Evolutionary conservation across 2,888 invertebrate genomes (phyloP), one percentile per base, ranked within the genome.

Genomic region (Meliscaeva auricollis): DNA sequence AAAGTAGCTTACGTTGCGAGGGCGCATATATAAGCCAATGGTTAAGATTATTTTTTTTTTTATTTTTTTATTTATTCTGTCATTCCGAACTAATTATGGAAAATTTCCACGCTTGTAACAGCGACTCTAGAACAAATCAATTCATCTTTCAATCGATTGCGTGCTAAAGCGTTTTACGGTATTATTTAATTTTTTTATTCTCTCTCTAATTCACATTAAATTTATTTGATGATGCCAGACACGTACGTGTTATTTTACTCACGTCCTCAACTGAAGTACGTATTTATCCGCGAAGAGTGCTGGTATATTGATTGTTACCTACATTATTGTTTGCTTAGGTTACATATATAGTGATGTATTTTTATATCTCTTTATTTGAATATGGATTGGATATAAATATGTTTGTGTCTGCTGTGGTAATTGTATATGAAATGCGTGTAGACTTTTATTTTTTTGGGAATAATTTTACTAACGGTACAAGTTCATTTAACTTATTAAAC

Each of bases 81-180:
- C 69, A 76, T 60, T 58, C 8, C 35, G 60, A 72, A 54, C 76
- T 85, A 77, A 85, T 85, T 85, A 81, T 62, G 68, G 76, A 85
- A 85, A 85, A 81, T 76, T 80, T 85, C 77, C 85, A 81, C 85
- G 85, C 80, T 76, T 85, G 69, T 85, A 69, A 77, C 81, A 69
- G 68, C 60, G 76, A 81, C 85, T 81, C 76, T 77, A 73, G 85
- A 85, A 85, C 85, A 85, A 85, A 85, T 85, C 85, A 81, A 85
- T 85, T 85, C 85, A 85, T 85, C 85, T 85, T 85, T 85, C 81
- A 81, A 85, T 85, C 81, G 85, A 80, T 77, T 85, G 85, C 85
- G 85, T 85, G 85, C 85, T 85, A 64, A 85, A 80, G 81, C 76
- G 85, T 85, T 81, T 85, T 81, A 81, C 85, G 77, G 81, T 80